Evolutionary conservation across 2,797 vertebrate species (phyloP).

Genomic region (Pseudochaenichthys georgianus): DNA sequence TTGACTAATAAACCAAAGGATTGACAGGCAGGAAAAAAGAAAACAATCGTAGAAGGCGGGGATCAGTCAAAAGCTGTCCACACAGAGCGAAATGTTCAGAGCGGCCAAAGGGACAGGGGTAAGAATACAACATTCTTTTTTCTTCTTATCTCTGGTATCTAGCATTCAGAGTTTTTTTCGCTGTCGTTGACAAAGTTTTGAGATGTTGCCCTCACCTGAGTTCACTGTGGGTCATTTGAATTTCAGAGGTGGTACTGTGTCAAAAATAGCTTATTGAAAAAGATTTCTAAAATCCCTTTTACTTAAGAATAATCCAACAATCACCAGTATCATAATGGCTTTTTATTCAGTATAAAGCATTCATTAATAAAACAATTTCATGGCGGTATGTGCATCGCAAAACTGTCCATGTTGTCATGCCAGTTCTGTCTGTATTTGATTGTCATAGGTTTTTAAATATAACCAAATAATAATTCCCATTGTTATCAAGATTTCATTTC

Average conservation of each 20-base stretch:
- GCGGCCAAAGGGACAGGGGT: not conserved
- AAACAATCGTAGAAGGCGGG: conserved; percentile 47
- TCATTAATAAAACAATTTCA: not conserved
- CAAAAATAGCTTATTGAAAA: no score
- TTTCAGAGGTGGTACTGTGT: not conserved
- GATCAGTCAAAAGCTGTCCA: conserved; percentile 62
- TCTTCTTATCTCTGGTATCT: not conserved
- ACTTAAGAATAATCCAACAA: conserved; percentile 1
- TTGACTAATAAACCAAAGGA: conserved; percentile 74
- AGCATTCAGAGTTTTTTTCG: not conserved
- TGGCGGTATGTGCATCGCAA: not conserved
- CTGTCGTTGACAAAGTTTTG: not conserved
- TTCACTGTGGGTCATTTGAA: not conserved
- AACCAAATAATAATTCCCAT: not conserved
- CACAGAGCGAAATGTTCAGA: conserved; percentile 21
- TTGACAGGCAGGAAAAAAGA: conserved; percentile 59
- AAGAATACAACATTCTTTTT: no score
- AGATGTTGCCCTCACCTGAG: not conserved
- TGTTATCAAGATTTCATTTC: not conserved
- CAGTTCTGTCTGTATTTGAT: not conserved
- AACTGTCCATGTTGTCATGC: not conserved
- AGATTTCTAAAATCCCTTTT: not conserved
- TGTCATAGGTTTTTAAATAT: not conserved
- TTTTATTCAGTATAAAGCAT: not conserved
- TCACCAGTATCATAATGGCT: not conserved